Conservation (phyloP, 35 echinoderm and acorn worm species). For the Hemicentrotus pulcherrimus region DNA sequence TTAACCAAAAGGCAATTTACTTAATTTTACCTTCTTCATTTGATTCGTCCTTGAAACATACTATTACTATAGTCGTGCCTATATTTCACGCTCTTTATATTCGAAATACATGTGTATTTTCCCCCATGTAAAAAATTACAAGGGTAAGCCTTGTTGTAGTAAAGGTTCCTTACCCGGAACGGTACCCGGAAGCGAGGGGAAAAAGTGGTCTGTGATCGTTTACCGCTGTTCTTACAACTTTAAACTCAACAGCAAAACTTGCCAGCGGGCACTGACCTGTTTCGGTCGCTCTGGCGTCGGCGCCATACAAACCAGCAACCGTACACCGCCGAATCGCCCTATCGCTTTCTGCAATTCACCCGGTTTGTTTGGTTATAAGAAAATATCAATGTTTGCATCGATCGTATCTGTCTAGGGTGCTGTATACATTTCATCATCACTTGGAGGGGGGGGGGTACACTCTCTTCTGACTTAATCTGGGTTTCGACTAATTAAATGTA, state of each 20-base stretch:
- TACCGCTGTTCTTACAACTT: not conserved
- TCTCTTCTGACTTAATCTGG: not conserved
- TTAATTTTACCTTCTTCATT: no score
- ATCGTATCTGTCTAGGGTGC: not conserved
- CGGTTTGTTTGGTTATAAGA: not conserved
- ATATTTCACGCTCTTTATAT: no score
- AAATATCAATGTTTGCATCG: constrained; percentile 12
- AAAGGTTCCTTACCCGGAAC: not conserved
- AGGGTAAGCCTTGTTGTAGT: no score
- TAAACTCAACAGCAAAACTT: constrained; percentile 29
- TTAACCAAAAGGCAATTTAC: no score
- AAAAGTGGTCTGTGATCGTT: not conserved
- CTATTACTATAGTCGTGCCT: no score
- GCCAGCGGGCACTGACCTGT: constrained; percentile 35
- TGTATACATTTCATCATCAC: not conserved
- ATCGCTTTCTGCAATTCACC: not conserved
- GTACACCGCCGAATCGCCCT: constrained; percentile 28
- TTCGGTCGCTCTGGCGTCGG: constrained; percentile 7
- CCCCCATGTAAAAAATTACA: no score
- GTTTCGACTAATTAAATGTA: not conserved
- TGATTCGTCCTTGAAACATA: no score
- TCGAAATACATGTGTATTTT: no score
- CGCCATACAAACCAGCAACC: constrained; percentile 15
- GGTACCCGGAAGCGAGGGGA: not conserved
- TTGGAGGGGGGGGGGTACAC: not conserved